Percentiles rank a stretch among this genome's conserved stretches.
phyloP scores from a whole-genome alignment of 2,113 vertebrate genomes.

The Gallinago paraguaiae region DNA sequence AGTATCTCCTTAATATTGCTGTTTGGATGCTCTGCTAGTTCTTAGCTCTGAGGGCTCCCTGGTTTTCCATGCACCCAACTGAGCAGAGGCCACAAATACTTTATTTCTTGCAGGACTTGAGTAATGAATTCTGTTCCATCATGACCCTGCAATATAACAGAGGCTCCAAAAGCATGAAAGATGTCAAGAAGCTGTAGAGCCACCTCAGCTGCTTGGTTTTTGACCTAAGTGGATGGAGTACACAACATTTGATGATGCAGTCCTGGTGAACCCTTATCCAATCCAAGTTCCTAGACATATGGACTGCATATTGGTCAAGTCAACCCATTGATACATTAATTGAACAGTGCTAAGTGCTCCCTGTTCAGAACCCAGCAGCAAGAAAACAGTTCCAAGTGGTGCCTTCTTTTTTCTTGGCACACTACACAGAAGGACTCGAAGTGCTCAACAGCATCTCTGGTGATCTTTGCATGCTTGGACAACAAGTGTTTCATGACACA shows the following conservation, averaged over 20 bases:
- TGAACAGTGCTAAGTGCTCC: neutral
- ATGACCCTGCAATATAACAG: neutral
- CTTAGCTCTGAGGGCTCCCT: neutral
- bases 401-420: neutral
- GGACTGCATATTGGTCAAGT: neutral
- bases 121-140: neutral
- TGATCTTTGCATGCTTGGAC: neutral
- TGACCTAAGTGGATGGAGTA: rapidly evolving
- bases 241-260: neutral
- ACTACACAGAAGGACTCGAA: neutral
- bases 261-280: neutral
- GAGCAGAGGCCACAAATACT: neutral
- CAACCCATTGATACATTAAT: neutral
- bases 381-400: neutral
- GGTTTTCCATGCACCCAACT: neutral
- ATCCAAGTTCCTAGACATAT: neutral
- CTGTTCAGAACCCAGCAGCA: neutral
- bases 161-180: neutral
- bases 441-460: neutral
- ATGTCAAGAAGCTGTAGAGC: neutral
- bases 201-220: neutral
- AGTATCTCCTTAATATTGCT: neutral
- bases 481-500: neutral
- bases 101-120: neutral
- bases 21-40: neutral